Percentiles rank a stretch among this genome's conserved stretches.
phyloP scores from a whole-genome alignment of 2,797 vertebrate species.

The Gambelia wislizenii region DNA sequence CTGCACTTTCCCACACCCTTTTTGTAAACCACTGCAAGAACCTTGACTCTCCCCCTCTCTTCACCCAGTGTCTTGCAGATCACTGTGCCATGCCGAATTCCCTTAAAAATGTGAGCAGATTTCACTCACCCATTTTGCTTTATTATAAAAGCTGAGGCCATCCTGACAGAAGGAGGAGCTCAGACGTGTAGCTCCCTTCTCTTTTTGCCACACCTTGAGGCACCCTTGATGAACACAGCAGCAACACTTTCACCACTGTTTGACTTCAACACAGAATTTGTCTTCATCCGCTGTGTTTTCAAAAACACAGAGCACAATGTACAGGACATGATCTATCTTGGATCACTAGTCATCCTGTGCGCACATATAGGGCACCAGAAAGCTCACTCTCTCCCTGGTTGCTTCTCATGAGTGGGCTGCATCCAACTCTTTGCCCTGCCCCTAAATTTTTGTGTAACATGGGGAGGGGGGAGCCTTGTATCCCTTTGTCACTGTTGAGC shows the following conservation, averaged over 20 bases:
- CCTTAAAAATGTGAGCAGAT: slow-evolving; percentile 1
- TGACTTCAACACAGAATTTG: background rate
- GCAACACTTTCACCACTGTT: accelerated
- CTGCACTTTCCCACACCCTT: slow-evolving; percentile 19
- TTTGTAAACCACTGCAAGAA: slow-evolving; percentile 13
- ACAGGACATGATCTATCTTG: background rate
- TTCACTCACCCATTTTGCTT: background rate
- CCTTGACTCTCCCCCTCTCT: background rate
- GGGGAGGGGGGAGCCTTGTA: background rate
- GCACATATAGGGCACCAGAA: slow-evolving; percentile 15
- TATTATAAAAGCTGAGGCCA: background rate
- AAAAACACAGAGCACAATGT: background rate
- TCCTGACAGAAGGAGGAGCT: background rate
- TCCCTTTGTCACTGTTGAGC: slow-evolving; percentile 26
- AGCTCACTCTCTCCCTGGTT: slow-evolving; percentile 19
- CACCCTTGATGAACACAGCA: background rate
- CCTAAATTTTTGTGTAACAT: background rate
- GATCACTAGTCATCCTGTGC: background rate
- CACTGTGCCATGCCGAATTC: background rate
- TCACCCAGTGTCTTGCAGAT: background rate
- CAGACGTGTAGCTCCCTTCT: background rate
- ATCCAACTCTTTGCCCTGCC: background rate
- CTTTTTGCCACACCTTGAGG: background rate
- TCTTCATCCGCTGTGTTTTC: background rate
- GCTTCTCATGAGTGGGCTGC: slow-evolving; percentile 7